Percentiles rank a stretch among this genome's conserved stretches.
phyloP scores from a whole-genome alignment of 2,888 invertebrate species.

The Hermaeophaga mercurialis region DNA sequence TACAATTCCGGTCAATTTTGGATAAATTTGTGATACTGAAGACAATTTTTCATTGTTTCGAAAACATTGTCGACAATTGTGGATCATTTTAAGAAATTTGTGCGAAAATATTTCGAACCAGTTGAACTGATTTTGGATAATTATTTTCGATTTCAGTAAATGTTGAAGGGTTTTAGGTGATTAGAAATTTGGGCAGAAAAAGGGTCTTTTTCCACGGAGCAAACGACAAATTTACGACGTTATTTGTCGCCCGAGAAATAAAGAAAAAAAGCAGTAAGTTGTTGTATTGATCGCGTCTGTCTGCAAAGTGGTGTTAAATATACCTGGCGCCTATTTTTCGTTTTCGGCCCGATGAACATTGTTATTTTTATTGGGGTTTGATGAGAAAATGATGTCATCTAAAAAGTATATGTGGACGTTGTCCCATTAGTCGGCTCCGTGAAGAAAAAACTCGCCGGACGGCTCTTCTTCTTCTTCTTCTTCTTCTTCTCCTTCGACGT shows the following conservation, averaged over 20 bases:
- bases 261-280: slow-evolving; percentile 26
- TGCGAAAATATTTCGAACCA: no score
- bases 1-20: no score
- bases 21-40: no score
- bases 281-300: slow-evolving; percentile 35
- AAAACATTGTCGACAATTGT: no score
- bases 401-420: slow-evolving; percentile 55
- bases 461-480: no score
- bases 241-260: slow-evolving; percentile 34
- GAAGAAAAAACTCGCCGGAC: slow-evolving; percentile 21
- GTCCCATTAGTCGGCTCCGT: slow-evolving; percentile 51
- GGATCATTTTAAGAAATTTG: no score
- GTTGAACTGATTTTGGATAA: no score
- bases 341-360: slow-evolving; percentile 52
- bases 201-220: slow-evolving; percentile 16
- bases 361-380: slow-evolving; percentile 56
- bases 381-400: slow-evolving; percentile 58
- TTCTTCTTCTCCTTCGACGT: no score
- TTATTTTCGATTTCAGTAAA: no score
- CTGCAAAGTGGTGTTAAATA: slow-evolving; percentile 44
- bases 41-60: no score
- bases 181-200: slow-evolving; percentile 5
- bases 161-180: no score
- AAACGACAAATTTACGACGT: slow-evolving; percentile 32
- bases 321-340: slow-evolving; percentile 48